Conservation (phyloP, 2,888 invertebrate genomes). For the Chesias legatella region DNA sequence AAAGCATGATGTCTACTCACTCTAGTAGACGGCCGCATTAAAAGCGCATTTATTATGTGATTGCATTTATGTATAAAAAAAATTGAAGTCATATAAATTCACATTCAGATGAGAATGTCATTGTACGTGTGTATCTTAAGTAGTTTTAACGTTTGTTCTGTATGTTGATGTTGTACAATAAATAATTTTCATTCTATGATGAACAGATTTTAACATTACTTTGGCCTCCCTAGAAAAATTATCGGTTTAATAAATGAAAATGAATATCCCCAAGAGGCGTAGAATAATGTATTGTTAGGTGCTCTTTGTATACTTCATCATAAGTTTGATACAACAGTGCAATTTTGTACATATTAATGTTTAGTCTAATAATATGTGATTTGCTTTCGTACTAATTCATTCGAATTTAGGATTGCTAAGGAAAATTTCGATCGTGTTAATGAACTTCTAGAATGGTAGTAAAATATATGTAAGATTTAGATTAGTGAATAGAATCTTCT, state of each 20-base stretch:
- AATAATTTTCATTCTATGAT: too few species aligned
- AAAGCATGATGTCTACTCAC: too few species aligned
- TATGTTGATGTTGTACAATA: too few species aligned
- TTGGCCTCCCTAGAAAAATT: neutral
- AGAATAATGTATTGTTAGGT: constrained; percentile 43
- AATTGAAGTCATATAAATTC: constrained; percentile 4
- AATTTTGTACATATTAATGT: constrained; percentile 42
- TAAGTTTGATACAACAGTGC: constrained; percentile 45
- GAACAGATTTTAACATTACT: neutral
- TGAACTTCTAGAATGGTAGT: constrained; percentile 29
- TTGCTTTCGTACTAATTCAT: constrained; percentile 32
- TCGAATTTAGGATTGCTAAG: constrained; percentile 26
- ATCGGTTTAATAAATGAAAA: neutral
- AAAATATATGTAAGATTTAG: constrained; percentile 16
- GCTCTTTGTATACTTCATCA: constrained; percentile 50
- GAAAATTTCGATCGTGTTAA: constrained; percentile 38
- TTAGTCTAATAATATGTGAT: constrained; percentile 22
- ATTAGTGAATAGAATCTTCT: constrained; percentile 14
- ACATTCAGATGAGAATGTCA: too few species aligned
- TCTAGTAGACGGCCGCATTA: constrained; percentile 1
- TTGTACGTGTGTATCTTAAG: too few species aligned
- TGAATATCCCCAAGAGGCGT: constrained; percentile 20
- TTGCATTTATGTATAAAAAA: constrained; percentile 21
- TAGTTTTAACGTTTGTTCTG: too few species aligned
- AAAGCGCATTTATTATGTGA: constrained; percentile 13